Base-by-base conservation (phyloP, 2,797 vertebrate species). In the Spinus pinus region DNA sequence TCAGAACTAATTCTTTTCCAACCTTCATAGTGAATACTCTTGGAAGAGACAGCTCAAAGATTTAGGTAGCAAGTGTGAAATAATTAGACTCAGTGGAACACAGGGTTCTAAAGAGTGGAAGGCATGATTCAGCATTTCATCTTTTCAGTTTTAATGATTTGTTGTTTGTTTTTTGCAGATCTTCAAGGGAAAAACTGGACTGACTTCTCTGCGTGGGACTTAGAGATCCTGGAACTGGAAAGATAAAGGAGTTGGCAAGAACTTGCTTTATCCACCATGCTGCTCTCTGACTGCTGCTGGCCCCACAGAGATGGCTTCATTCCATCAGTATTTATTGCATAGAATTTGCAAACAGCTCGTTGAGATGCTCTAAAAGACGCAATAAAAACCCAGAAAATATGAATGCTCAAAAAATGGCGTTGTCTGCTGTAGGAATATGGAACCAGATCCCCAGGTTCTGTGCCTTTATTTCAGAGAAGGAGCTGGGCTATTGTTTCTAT, bases 401-500 rank as follows among this genome's bases (percentile, higher is more conserved):
- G 51, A 83, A 75, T n/a, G 71, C 60, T 93, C 6, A 64, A 31
- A 88, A 85, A 81, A 83, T 53, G 66, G 25, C 16, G 3, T 20
- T 88, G 41, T 24, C 42, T 64, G 17, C 49, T 73, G 28, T 39
- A 71, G 14, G n/a, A 64, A 77, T 19, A 77, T 54, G 70, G 87
- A 81, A 42, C 30, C 66, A 81, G 69, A 81, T 88, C 80, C 56
- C 44, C 0, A 0, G 12, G 10, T 74, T 67, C 83, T 96, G 82
- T 72, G 62, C 83, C 91, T 96, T 96, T 96, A 91, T 94, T 84
- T 94, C 93, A 94, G 82, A 0, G 0, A 35, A 75, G 42, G 77
- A 91, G 86, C 70, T 77, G 73, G 85, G 56, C 82, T 86, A 75
- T 86, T 96, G 85, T 96, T 96, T 94, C 95, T 96, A 91, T 95